A percentile compares a stretch with the other conserved stretches of the same genome.
Conservation (phyloP, 2,113 vertebrate species). For the Piaya cayana region DNA sequence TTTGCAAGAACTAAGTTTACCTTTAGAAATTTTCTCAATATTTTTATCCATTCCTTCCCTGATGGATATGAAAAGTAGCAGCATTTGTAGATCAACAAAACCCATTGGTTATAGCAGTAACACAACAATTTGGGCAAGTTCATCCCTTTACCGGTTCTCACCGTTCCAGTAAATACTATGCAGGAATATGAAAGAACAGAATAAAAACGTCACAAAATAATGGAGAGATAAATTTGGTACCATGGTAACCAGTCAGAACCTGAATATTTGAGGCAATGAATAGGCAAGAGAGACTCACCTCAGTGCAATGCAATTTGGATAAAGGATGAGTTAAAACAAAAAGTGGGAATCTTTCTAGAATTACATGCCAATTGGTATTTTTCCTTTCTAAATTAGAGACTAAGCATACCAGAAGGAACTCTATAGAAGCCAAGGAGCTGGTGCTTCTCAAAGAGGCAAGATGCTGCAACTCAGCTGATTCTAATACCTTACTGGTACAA, state of each 20-base stretch:
- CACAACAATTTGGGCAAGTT: background rate
- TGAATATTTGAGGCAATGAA: slow-evolving; percentile 2
- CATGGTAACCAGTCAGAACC: background rate
- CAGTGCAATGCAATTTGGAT: background rate
- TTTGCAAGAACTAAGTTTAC: background rate
- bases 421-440: slow-evolving; percentile 6
- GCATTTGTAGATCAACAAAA: background rate
- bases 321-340: background rate
- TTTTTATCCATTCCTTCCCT: background rate
- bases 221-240: background rate
- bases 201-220: background rate
- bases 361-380: background rate
- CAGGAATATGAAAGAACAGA: background rate
- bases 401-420: slow-evolving; percentile 26
- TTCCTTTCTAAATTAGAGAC: slow-evolving; percentile 43
- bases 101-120: fast-evolving
- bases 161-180: background rate
- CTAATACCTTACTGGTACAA: background rate
- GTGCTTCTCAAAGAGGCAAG: background rate
- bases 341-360: slow-evolving; percentile 3
- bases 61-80: background rate
- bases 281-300: background rate
- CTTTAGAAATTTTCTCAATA: background rate
- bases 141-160: background rate
- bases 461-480: slow-evolving; percentile 34